Percentiles rank a stretch among this genome's conserved stretches.
These are phyloP conservation scores for Oncorhynchus masou DNA, from an alignment of 2,113 vertebrate genomes.

Conservation along the genomic window DNA sequence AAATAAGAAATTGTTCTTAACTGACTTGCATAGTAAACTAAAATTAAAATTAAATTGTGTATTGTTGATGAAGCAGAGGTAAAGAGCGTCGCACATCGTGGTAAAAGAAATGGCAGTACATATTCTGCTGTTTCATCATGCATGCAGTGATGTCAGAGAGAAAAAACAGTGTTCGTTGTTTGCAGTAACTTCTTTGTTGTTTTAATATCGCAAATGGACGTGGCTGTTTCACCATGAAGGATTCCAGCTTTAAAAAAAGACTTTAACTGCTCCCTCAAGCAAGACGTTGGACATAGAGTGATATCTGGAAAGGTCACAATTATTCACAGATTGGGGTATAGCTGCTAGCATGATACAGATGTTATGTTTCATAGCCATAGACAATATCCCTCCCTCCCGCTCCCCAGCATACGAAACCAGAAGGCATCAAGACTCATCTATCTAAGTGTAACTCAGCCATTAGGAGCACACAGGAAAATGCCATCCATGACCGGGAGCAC, in stretches of 20 bases:
- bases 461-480: conserved; percentile 91
- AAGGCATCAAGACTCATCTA: conserved; percentile 89
- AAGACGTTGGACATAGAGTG: not conserved
- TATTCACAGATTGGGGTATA: not conserved
- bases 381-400: conserved; percentile 27
- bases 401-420: conserved; percentile 64
- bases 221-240: too few species aligned
- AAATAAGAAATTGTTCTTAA: too few species aligned
- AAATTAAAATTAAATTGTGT: too few species aligned
- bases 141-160: too few species aligned
- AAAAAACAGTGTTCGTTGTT: too few species aligned
- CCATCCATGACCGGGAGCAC: conserved; percentile 89
- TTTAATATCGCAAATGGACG: too few species aligned
- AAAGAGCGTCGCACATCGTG: too few species aligned
- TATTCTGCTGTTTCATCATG: too few species aligned
- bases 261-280: not conserved
- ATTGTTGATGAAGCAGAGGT: too few species aligned
- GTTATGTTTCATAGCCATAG: conserved; percentile 4
- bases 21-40: too few species aligned
- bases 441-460: conserved; percentile 92
- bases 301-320: not conserved
- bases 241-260: not conserved
- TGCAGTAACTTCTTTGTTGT: too few species aligned
- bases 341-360: conserved; percentile 3
- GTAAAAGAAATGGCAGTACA: too few species aligned